Evolutionary conservation across 2,797 vertebrate genomes (phyloP).

Genomic region (Crax fasciolata): DNA sequence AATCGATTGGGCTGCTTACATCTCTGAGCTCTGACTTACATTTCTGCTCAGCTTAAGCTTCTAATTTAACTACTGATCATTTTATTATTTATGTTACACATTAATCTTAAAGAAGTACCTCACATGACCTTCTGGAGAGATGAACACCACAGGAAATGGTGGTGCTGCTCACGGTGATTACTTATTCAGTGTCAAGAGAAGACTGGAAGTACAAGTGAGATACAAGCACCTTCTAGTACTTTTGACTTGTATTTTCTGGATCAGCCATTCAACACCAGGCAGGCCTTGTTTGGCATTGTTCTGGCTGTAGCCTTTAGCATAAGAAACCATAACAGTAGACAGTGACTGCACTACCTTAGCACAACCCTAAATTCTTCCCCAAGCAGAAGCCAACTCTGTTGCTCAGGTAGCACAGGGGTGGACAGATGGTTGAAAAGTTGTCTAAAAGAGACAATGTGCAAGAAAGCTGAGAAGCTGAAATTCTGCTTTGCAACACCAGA

Average conservation of each 20-base stretch:
- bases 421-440: neutral
- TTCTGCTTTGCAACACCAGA: neutral
- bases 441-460: neutral
- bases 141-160: neutral
- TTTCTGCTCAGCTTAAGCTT: neutral
- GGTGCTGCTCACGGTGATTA: neutral
- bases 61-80: neutral
- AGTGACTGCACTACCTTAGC: neutral
- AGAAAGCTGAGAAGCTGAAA: neutral
- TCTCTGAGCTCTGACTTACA: neutral
- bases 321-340: neutral
- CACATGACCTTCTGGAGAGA: neutral
- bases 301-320: neutral
- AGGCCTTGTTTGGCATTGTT: neutral
- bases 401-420: neutral
- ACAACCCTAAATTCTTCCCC: neutral
- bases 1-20: neutral
- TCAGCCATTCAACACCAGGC: neutral
- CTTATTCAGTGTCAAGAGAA: neutral
- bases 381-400: neutral
- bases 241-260: neutral
- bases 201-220: neutral
- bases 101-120: neutral
- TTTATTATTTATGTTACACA: neutral
- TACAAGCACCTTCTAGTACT: neutral